These are phyloP conservation scores for Chlorodrepanis virens DNA, from an alignment of 2,113 vertebrate species.

Conservation along the genomic window DNA sequence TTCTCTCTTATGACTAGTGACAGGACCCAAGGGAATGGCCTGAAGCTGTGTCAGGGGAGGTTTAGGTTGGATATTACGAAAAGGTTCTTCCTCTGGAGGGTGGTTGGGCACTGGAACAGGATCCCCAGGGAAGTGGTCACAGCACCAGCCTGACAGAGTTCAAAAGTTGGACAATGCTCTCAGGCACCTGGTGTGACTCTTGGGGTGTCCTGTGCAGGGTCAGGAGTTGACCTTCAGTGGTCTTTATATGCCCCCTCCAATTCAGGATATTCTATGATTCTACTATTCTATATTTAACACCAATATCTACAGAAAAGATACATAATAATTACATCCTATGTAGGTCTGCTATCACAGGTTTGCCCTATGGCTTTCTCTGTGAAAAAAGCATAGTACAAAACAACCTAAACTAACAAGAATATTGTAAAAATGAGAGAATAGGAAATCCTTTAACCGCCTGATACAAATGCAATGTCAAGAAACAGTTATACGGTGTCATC, in stretches of 20 bases:
- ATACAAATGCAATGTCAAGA: background rate
- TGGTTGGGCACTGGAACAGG: no score
- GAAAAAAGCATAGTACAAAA: background rate
- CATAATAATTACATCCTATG: background rate
- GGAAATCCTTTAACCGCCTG: background rate
- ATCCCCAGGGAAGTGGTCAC: background rate
- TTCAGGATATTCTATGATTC: background rate
- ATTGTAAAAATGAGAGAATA: background rate
- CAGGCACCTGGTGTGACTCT: background rate
- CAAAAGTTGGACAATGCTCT: background rate
- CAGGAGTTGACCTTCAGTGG: accelerated
- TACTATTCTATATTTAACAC: background rate
- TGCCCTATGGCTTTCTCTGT: background rate
- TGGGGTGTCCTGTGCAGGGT: background rate
- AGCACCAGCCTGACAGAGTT: background rate
- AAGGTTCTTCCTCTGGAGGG: background rate
- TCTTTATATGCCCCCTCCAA: background rate
- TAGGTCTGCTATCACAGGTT: background rate
- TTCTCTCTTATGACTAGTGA: no score
- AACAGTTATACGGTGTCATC: background rate
- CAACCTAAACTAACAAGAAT: background rate
- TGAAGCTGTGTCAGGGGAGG: no score
- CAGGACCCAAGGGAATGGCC: background rate
- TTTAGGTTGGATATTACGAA: background rate
- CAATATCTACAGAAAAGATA: background rate